Base-by-base conservation (phyloP, 2,797 vertebrate species). In the Xenentodon cancila region DNA sequence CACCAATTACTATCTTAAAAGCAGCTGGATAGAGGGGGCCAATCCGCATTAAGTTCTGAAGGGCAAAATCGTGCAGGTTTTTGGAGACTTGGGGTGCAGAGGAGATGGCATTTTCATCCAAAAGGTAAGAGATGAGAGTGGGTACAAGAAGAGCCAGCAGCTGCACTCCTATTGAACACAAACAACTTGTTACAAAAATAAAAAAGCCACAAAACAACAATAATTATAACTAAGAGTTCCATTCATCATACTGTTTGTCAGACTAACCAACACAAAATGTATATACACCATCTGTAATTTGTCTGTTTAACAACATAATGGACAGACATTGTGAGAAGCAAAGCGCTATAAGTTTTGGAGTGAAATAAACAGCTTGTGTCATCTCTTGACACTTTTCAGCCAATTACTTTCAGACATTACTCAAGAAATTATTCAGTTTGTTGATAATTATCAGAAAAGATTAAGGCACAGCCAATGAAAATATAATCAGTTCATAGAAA, bases 1-100 rank as follows among this genome's bases (percentile, higher is more conserved):
- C 96, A 74, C 97, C 95, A 75, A 99, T 97, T 21, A 99, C 98
- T 12, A 92, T 94, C 89, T 98, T 99, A 91, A 99, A 99, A 82
- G 97, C 97, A 30, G 92, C 95, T 40, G 98, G 97, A 75, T 99
- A 99, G 56, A 97, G 94, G 17, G 97, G 98, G 20, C 98, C 98
- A 56, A 98, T 99, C 49, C 94, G 95, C 96, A 99, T 99, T 71
- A 99, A 91, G 84, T 97, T 96, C 87, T 98, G 97, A 63, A 99
- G 96, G 44, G 97, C 96, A 85, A 98, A 98, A 64, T 99, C 97
- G 0, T 99, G 98, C 68, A 99, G 95, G 69, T 93, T 93, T 84
- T 92, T 96, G 65, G 97, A 98, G 81, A 92, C 79, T 40, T 93
- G 73, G 34, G 93, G 79, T 9, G 96, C 95, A 17, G 95, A 95